Conservation (phyloP, 2,888 invertebrate species). For the Ornithoptera priamus region DNA sequence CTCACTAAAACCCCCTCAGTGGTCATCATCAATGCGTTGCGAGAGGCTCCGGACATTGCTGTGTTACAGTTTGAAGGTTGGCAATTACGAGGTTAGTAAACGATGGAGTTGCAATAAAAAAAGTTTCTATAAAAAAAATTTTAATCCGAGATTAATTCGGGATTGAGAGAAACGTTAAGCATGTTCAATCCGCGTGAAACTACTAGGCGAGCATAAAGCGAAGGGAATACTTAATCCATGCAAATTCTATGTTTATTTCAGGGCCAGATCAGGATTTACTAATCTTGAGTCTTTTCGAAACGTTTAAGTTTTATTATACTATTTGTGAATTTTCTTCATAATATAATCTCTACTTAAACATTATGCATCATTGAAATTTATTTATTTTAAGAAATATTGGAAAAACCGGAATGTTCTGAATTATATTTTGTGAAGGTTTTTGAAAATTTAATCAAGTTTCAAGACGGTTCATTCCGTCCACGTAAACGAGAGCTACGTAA, state of each 20-base stretch:
- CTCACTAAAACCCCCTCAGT: too few relatives aligned
- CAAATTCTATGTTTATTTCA: neutral
- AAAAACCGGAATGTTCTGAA: too few relatives aligned
- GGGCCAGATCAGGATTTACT: neutral
- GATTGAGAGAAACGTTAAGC: conserved; percentile 56
- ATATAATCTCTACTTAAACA: too few relatives aligned
- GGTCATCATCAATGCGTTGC: too few relatives aligned
- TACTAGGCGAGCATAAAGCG: conserved; percentile 62
- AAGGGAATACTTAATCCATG: conserved; percentile 53
- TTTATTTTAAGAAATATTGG: too few relatives aligned
- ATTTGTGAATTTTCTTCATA: too few relatives aligned
- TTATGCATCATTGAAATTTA: too few relatives aligned
- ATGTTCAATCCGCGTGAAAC: conserved; percentile 67
- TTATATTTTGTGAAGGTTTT: too few relatives aligned
- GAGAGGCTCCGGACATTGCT: too few relatives aligned
- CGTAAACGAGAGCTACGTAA: neutral
- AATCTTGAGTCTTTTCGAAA: neutral
- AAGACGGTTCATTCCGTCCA: neutral
- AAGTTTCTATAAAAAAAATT: neutral
- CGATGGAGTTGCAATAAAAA: too few relatives aligned
- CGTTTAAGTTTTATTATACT: neutral
- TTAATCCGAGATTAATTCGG: conserved; percentile 63
- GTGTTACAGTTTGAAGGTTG: too few relatives aligned
- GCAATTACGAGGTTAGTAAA: too few relatives aligned
- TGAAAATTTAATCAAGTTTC: neutral